Evolutionary conservation across 2,113 vertebrate species (phyloP).

Genomic region (Rhombomys opimus): DNA sequence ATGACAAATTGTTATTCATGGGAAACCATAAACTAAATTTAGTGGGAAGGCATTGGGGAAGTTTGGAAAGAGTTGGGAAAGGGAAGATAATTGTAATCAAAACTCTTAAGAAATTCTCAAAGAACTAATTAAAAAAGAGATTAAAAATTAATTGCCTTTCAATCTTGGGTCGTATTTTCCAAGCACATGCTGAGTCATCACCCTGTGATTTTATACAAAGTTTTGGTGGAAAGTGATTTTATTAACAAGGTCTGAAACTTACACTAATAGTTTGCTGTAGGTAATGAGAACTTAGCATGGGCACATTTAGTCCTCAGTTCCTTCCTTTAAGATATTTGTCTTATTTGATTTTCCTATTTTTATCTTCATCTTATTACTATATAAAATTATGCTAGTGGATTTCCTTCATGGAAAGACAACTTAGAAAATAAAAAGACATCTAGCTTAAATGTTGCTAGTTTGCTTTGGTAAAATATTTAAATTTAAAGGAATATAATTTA

Average conservation of each 20-base stretch:
- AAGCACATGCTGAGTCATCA: neutral
- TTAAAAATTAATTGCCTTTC: neutral
- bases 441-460: neutral
- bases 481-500: neutral
- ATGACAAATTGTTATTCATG: neutral
- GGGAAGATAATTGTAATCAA: too few species aligned
- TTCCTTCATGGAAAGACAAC: neutral
- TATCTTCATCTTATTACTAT: neutral
- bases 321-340: neutral
- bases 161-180: neutral
- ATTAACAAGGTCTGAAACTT: neutral
- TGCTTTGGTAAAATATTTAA: neutral
- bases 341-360: neutral
- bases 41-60: too few species aligned
- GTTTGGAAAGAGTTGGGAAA: too few species aligned
- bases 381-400: neutral
- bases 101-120: too few species aligned
- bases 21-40: too few species aligned
- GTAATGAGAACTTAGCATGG: neutral
- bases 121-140: too few species aligned
- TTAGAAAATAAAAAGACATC: neutral
- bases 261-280: neutral
- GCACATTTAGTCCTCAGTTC: neutral
- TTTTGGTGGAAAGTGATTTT: neutral
- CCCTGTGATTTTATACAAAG: neutral